Percentiles rank a stretch among this genome's conserved stretches.
Conservation (phyloP, 2,888 invertebrate species). For the Euplexia lucipara region DNA sequence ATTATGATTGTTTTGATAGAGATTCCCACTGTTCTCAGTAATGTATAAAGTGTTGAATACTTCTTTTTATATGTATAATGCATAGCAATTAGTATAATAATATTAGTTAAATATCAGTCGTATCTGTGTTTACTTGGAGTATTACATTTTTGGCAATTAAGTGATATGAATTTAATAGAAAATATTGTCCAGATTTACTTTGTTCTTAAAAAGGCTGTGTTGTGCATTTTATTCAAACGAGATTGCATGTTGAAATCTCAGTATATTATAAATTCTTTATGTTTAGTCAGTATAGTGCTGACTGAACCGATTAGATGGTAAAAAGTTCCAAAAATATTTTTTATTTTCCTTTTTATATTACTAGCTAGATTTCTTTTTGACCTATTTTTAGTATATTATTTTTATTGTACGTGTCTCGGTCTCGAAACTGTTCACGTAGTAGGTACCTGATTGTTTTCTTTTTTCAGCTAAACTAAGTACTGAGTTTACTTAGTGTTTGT, state of each 20-base stretch:
- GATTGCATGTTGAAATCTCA: slow-evolving; percentile 45
- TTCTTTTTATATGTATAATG: slow-evolving; percentile 44
- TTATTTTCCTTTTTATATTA: slow-evolving; percentile 25
- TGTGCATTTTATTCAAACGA: slow-evolving; percentile 55
- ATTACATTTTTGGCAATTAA: slow-evolving; percentile 35
- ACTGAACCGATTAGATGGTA: slow-evolving; percentile 47
- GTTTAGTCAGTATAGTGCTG: slow-evolving; percentile 21
- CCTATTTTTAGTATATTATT: slow-evolving; percentile 33
- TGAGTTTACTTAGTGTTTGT: slow-evolving; percentile 40
- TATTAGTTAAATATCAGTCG: slow-evolving; percentile 23
- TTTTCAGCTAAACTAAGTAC: slow-evolving; percentile 28
- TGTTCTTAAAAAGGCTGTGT: slow-evolving; percentile 60
- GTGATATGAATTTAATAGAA: slow-evolving; percentile 38
- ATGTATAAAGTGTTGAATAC: slow-evolving; percentile 15
- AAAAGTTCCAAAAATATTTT: slow-evolving; percentile 58
- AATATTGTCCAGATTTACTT: slow-evolving; percentile 36
- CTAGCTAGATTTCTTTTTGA: slow-evolving; percentile 40
- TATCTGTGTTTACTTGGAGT: slow-evolving; percentile 33
- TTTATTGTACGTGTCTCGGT: slow-evolving; percentile 52
- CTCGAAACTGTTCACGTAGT: slow-evolving; percentile 41
- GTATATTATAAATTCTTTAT: slow-evolving; percentile 34
- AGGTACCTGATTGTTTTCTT: slow-evolving; percentile 64
- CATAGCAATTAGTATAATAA: slow-evolving; percentile 20
- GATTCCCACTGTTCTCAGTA: slow-evolving; percentile 13
- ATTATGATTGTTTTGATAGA: slow-evolving; percentile 13